A percentile compares a stretch with the other conserved stretches of the same genome.
phyloP scores from a whole-genome alignment of 2,113 vertebrate genomes.

The Pogonocichla stellata region DNA sequence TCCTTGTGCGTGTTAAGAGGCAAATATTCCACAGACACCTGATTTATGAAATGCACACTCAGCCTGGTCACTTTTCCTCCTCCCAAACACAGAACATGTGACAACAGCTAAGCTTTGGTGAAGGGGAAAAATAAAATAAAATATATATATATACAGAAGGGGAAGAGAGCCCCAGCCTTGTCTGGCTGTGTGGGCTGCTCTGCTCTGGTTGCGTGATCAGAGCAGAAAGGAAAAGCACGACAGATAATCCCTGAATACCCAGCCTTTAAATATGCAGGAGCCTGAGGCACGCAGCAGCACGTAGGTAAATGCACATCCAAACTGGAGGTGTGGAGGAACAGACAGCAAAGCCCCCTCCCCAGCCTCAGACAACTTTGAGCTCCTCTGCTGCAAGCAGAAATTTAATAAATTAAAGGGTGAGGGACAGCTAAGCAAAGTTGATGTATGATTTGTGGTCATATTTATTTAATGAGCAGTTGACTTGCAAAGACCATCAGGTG shows the following conservation, averaged over 20 bases:
- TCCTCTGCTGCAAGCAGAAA: background rate
- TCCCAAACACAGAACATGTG: background rate
- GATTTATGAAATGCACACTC: background rate
- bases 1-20: background rate
- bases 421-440: background rate
- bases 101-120: background rate
- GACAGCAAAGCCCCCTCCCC: background rate
- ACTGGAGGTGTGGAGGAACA: slow-evolving; percentile 27
- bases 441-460: background rate
- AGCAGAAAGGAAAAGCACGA: slow-evolving; percentile 80
- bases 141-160: background rate
- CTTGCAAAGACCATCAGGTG: background rate
- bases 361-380: background rate
- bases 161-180: background rate
- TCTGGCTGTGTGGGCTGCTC: slow-evolving; percentile 63
- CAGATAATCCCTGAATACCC: slow-evolving; percentile 88
- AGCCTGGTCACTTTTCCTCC: background rate
- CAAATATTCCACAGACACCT: background rate
- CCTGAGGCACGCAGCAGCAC: slow-evolving; percentile 81
- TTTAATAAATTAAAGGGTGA: background rate
- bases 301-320: slow-evolving; percentile 79
- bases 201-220: slow-evolving; percentile 82
- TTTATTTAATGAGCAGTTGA: background rate
- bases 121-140: background rate
- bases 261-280: slow-evolving; percentile 91